A percentile compares a stretch with the other conserved stretches of the same genome.
Evolutionary conservation across 2,888 invertebrate species (phyloP).

Genomic region (Choristoneura rosaceana): DNA sequence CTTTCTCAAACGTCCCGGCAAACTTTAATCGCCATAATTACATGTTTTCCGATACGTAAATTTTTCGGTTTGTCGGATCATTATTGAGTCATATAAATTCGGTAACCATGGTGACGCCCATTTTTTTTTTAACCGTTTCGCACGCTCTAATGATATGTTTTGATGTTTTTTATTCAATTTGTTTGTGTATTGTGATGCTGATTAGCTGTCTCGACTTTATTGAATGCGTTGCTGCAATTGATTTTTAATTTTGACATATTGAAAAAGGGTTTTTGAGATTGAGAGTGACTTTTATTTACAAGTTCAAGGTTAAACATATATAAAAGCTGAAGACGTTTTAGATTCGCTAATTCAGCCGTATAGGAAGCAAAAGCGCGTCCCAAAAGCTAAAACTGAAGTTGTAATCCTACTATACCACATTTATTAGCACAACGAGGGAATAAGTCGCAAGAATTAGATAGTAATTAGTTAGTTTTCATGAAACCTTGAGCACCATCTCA

Average conservation of each 20-base stretch:
- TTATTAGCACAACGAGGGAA: too few species aligned
- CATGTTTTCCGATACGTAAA: slow-evolving; percentile 76
- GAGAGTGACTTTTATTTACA: background rate
- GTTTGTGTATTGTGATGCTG: slow-evolving; percentile 43
- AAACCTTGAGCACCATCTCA: too few species aligned
- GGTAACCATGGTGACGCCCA: slow-evolving; percentile 76
- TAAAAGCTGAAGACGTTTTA: too few species aligned
- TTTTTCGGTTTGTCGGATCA: slow-evolving; percentile 70
- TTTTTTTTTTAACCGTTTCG: slow-evolving; percentile 59
- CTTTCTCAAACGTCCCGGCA: slow-evolving; percentile 52
- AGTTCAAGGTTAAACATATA: background rate
- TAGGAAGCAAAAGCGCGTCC: too few species aligned
- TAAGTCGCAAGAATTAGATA: too few species aligned
- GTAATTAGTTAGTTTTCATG: too few species aligned
- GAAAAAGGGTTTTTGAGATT: slow-evolving; percentile 22
- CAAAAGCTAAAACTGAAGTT: too few species aligned
- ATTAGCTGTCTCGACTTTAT: slow-evolving; percentile 40
- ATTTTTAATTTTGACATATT: slow-evolving; percentile 51
- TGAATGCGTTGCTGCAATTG: slow-evolving; percentile 46
- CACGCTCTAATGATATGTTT: slow-evolving; percentile 67
- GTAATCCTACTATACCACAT: too few species aligned
- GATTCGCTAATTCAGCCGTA: too few species aligned
- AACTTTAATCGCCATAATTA: slow-evolving; percentile 71
- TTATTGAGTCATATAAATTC: slow-evolving; percentile 76
- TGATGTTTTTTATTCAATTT: slow-evolving; percentile 54